Conservation (phyloP, 2,888 invertebrate genomes). For the Rhimphoctona megacephalus region DNA sequence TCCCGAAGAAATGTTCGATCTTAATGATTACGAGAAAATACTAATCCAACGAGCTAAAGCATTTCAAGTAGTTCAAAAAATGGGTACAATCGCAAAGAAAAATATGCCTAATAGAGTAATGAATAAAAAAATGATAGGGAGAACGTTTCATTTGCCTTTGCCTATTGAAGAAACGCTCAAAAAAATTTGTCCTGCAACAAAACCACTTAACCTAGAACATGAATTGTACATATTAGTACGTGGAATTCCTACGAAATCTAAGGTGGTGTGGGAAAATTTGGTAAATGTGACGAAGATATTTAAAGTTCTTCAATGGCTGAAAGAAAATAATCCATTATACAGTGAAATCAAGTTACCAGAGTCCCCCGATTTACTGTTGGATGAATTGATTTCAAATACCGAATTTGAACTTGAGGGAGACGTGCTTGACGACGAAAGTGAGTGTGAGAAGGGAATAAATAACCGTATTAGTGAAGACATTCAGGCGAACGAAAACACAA, state of each 20-base stretch:
- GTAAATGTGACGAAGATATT: conserved; percentile 77
- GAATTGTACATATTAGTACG: conserved; percentile 71
- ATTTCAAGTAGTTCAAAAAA: no score
- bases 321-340: conserved; percentile 74
- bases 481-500: conserved; percentile 7
- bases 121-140: no score
- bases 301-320: conserved; percentile 73
- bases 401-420: no score
- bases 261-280: conserved; percentile 74
- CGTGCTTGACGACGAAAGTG: neutral
- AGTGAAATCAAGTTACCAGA: conserved; percentile 72
- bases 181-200: conserved; percentile 69
- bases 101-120: conserved; percentile 70
- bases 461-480: neutral
- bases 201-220: conserved; percentile 75
- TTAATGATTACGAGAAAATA: conserved; percentile 75
- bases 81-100: conserved; percentile 67
- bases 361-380: conserved; percentile 56
- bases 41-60: no score
- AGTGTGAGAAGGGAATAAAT: neutral
- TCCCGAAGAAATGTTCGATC: conserved; percentile 66
- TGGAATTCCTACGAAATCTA: conserved; percentile 74
- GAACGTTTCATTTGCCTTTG: no score
- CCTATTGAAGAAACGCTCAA: no score
- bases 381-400: conserved; percentile 58